Base-by-base conservation (phyloP, 2,888 invertebrate species). In the Melanophora roralis region DNA sequence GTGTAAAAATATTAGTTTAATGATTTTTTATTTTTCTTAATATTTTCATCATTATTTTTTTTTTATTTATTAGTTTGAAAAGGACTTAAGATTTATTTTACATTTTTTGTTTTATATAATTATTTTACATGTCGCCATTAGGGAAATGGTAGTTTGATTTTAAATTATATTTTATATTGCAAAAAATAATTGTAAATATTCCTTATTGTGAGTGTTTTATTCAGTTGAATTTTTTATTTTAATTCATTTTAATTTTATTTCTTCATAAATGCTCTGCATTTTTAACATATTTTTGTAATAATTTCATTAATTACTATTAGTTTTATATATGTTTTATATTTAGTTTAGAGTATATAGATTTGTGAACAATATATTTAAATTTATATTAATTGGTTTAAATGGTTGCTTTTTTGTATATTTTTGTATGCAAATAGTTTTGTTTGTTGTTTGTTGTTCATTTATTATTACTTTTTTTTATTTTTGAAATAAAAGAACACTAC, bases 401-500 rank as follows among this genome's bases (percentile, higher is more conserved):
- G 59, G 11, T 5, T 27, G 27, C 27, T 3, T 38, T 21, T 23
- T 7, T 38, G 11, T 19, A 36, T 55, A 32, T 49, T 27, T 23
- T 19, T 19, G 5, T 0, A 40, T 11, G 1, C 3, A 14, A 34
- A 43, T 27, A 32, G 7, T 38, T 19, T 49, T 43, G 23, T 62
- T 38, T 45, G 40, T 73, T 55, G 3, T 53, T 59, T 3, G 21
- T 32, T 60, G 59, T 14, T 43, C 21, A n/a, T n/a, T n/a, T n/a
- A n/a, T n/a, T n/a, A n/a, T n/a, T n/a, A n/a, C n/a, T n/a, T n/a
- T n/a, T n/a, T n/a, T n/a, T n/a, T n/a, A n/a, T n/a, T n/a, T n/a
- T n/a, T n/a, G n/a, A n/a, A n/a, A n/a, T 32, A 40, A 45, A 19
- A 49, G 57, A 80, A 80, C 79, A 80, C 79, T 80, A 80, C 67